These are phyloP conservation scores for Cygnus olor DNA, from an alignment of 2,797 vertebrate genomes.

Conservation along the genomic window DNA sequence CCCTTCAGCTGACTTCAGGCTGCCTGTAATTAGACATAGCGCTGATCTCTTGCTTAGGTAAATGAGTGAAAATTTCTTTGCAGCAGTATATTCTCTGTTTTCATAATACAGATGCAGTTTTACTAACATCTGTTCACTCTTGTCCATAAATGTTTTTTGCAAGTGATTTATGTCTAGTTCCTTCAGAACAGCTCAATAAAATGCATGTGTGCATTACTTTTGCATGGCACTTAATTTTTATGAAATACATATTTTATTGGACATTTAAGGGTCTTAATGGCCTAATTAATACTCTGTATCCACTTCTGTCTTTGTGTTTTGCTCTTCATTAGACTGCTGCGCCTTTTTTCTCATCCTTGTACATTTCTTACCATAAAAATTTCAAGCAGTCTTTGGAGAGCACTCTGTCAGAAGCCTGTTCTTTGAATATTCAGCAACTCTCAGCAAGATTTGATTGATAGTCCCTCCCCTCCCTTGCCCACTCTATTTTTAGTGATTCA, in stretches of 20 bases:
- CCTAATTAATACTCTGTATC: constrained; percentile 61
- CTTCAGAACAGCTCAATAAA: constrained; percentile 13
- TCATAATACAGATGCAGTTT: background rate
- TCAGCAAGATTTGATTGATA: constrained; percentile 54
- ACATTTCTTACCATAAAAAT: constrained; percentile 55
- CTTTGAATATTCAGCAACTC: constrained; percentile 61
- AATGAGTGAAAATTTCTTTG: background rate
- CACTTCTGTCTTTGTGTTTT: constrained; percentile 33
- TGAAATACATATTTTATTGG: constrained; percentile 64
- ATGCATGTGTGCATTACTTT: constrained; percentile 8
- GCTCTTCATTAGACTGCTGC: background rate
- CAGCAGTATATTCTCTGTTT: background rate
- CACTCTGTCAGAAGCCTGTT: constrained; percentile 43
- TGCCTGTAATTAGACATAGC: background rate
- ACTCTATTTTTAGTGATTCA: constrained; percentile 49
- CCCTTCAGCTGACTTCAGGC: background rate
- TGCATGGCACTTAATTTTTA: constrained; percentile 45
- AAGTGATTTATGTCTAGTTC: background rate
- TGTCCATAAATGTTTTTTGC: background rate
- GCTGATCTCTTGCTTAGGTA: background rate
- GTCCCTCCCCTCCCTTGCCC: constrained; percentile 29
- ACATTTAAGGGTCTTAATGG: constrained; percentile 55
- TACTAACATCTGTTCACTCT: background rate
- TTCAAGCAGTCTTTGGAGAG: constrained; percentile 40
- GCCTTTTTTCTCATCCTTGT: background rate